These are phyloP conservation scores for Laspeyria flexula DNA, from an alignment of 2,888 invertebrate species.

Conservation along the genomic window DNA sequence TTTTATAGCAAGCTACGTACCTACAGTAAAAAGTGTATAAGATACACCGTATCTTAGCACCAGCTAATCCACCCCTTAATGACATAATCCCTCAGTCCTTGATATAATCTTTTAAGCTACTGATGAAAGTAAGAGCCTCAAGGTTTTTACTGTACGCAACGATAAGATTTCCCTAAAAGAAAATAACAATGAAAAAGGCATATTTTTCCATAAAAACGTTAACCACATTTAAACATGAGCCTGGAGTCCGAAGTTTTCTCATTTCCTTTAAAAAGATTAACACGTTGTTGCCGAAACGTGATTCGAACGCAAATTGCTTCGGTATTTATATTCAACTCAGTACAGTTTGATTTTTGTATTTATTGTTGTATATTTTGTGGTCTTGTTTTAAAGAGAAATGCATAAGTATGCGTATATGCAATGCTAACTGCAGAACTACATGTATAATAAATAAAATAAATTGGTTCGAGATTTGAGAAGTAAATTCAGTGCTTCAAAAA, in stretches of 20 bases:
- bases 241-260: conserved; percentile 64
- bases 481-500: too few species aligned
- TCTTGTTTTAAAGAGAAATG: too few species aligned
- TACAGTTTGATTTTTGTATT: conserved; percentile 21
- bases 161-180: conserved; percentile 6
- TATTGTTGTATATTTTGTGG: conserved; percentile 14
- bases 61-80: not conserved
- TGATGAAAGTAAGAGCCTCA: not conserved
- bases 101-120: conserved; percentile 5
- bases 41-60: not conserved
- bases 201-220: conserved; percentile 46
- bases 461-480: too few species aligned
- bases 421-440: too few species aligned
- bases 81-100: not conserved
- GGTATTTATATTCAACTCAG: conserved; percentile 56
- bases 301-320: conserved; percentile 57
- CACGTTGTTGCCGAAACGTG: conserved; percentile 66
- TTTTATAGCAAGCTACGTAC: too few species aligned
- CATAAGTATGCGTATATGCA: too few species aligned
- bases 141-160: not conserved
- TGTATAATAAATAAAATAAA: too few species aligned
- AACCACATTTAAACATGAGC: conserved; percentile 48
- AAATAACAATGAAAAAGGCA: conserved; percentile 23
- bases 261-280: conserved; percentile 77
- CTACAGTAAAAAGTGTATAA: too few species aligned